Base-by-base conservation (phyloP, 1,140 invertebrate species). In the Hormaphis cornu region DNA sequence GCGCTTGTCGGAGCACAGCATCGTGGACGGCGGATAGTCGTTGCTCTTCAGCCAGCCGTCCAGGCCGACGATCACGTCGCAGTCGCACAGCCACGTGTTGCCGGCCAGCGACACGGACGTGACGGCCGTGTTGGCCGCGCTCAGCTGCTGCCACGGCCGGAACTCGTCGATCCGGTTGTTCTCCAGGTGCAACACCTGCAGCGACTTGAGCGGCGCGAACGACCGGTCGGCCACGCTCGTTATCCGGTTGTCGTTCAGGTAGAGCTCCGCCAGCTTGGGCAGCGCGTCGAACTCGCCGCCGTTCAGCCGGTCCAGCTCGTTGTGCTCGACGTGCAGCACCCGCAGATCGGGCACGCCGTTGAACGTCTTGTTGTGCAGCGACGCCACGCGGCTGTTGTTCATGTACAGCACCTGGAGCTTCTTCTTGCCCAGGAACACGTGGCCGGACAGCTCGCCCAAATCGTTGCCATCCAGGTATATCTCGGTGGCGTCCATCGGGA, bases 401-500 rank as follows among this genome's bases (percentile, higher is more conserved):
- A 91, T 84, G 76, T 87, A 93, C 33, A 96, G 79, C 54, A 92
- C 86, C 78, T 88, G 87, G 72, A 96, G 79, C 76, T 91, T 90
- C 77, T 93, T 92, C 72, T 92, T 84, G 3, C 92, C 92, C 72
- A 95, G 90, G 77, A 96, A 95, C 2, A 90, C 88, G 76, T 96
- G 91, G 76, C 89, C 91, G 37, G 88, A 86, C 71, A 96, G 81
- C 74, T 91, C 87, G 54, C 86, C 86, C 72, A 96, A 87, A 75
- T 91, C 87, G 78, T 94, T 95, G 70, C 92, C 92, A 77, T 95
- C 93, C 70, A 95, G 82, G 79, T 95, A 95, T 54, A 95, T 84
- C 82, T 94, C 90, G 16, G 91, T 94, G 70, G 91, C 90, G 79
- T 96, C 92, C 92, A 95, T 95, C 48, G 93, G 92, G 75, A 96